These are phyloP conservation scores for Polypterus bichir DNA, from an alignment of 2,113 vertebrate species.

Conservation along the genomic window DNA sequence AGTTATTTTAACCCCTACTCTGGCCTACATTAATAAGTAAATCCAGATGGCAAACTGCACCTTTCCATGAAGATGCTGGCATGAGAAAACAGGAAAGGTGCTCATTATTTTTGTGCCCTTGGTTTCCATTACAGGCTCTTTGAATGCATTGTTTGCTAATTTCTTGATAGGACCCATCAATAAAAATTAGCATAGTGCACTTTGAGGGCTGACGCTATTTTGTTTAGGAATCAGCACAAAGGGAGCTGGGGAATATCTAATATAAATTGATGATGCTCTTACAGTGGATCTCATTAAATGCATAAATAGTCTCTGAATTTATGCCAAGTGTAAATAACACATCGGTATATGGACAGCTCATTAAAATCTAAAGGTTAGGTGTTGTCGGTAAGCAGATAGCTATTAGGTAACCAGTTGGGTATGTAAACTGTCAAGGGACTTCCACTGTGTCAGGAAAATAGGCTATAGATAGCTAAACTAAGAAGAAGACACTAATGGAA, in stretches of 20 bases:
- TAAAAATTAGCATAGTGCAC: conserved; percentile 42
- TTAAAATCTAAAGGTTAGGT: conserved; percentile 30
- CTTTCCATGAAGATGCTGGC: conserved; percentile 9
- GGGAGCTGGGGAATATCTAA: conserved; percentile 33
- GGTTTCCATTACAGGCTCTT: conserved; percentile 26
- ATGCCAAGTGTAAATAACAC: conserved; percentile 47
- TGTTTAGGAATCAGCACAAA: conserved; percentile 36
- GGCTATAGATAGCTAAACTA: neutral
- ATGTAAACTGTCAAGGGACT: neutral
- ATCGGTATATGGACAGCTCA: conserved; percentile 30
- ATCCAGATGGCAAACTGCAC: neutral
- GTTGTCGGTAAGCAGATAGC: conserved; percentile 20
- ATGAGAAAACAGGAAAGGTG: conserved; percentile 13
- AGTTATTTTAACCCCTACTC: neutral
- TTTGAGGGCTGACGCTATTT: conserved; percentile 26
- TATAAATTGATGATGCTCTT: conserved; percentile 47
- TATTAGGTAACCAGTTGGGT: conserved; percentile 12
- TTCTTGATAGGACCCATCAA: conserved; percentile 37
- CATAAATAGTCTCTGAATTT: conserved; percentile 44
- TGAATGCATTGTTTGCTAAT: conserved; percentile 33
- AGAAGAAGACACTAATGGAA: neutral
- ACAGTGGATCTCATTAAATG: conserved; percentile 45
- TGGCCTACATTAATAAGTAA: conserved; percentile 1
- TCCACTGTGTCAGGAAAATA: neutral
- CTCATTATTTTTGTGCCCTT: conserved; percentile 28